Conservation (phyloP, 1,140 invertebrate species). For the Cydia fagiglandana region DNA sequence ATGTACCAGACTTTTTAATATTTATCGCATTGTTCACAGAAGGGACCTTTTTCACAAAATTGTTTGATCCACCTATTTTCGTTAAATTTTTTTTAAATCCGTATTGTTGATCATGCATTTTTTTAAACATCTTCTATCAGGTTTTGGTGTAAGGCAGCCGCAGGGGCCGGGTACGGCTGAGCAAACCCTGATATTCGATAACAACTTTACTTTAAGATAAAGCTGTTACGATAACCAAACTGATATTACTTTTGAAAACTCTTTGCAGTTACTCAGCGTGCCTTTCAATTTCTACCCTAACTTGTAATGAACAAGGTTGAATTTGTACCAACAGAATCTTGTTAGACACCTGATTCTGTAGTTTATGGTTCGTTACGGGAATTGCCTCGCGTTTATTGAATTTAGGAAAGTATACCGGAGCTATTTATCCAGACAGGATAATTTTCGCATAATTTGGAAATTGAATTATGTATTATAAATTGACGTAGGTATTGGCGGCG, state of each 20-base stretch:
- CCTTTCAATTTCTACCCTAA: background rate
- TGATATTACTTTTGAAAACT: background rate
- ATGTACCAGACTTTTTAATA: too few species aligned
- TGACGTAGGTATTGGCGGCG: background rate
- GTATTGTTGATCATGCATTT: background rate
- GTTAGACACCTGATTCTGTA: background rate
- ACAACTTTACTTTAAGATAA: conserved; percentile 22
- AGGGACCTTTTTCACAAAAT: too few species aligned
- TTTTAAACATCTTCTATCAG: background rate
- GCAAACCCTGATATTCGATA: conserved; percentile 1
- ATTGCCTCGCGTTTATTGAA: conserved; percentile 2
- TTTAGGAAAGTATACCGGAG: background rate
- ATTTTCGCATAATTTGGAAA: conserved; percentile 16
- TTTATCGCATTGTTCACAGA: too few species aligned
- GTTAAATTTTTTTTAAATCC: too few species aligned
- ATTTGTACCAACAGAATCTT: background rate
- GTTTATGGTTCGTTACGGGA: background rate
- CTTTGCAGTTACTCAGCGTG: background rate
- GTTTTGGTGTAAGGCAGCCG: background rate
- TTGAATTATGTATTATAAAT: background rate
- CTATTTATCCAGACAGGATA: conserved; percentile 15
- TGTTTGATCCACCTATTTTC: too few species aligned
- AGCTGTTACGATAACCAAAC: conserved; percentile 27
- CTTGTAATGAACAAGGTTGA: background rate
- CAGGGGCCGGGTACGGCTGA: background rate